Base-by-base conservation (phyloP, 2,888 invertebrate genomes). In the Caenorhabditis sinica region DNA sequence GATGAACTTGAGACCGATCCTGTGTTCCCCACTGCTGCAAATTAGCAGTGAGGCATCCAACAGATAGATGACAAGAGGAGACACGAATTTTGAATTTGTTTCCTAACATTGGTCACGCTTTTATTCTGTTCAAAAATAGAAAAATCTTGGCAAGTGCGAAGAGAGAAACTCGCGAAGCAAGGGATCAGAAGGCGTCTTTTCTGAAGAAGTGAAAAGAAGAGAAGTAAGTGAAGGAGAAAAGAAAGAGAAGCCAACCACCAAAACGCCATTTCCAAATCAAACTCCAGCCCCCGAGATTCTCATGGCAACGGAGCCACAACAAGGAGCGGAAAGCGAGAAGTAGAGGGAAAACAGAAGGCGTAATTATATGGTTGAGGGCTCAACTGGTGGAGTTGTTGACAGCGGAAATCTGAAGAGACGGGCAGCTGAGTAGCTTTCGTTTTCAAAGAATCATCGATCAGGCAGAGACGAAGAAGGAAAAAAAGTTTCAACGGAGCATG, bases 291-390 rank as follows among this genome's bases (percentile, higher is more conserved):
- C 36, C 51, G 15, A 33, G 76, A 61, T 33, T 51, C 68, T 68
- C 56, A 68, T 60, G 60, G 68, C 68, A 76, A 76, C 76, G 61
- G 23, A 25, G 17, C 1, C 36, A 76, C 68, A 76, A 76, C 76
- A 76, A 60, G 28, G n/a, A 56, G 36, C 20, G 25, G 49, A 66
- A 30, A 45, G n/a, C 60, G 13, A 3, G 71, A 61, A 23, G 11
- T n/a, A n/a, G 58, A 43, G 30, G 13, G 58, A 56, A 58, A 23
- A n/a, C 45, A 33, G 56, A 66, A 28, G 30, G 28, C 25, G 65
- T 28, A 75, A 75, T 65, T 65, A 66, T 56, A 28, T 53, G 43
- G 20, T 20, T 33, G 30, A 9, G 15, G n/a, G 25, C 8, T n/a
- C 45, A 15, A 17, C 23, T 53, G 6, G 51, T 51, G 51, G 15